Base-by-base conservation (phyloP, 2,888 invertebrate genomes). In the Osedax fenrisi region DNA sequence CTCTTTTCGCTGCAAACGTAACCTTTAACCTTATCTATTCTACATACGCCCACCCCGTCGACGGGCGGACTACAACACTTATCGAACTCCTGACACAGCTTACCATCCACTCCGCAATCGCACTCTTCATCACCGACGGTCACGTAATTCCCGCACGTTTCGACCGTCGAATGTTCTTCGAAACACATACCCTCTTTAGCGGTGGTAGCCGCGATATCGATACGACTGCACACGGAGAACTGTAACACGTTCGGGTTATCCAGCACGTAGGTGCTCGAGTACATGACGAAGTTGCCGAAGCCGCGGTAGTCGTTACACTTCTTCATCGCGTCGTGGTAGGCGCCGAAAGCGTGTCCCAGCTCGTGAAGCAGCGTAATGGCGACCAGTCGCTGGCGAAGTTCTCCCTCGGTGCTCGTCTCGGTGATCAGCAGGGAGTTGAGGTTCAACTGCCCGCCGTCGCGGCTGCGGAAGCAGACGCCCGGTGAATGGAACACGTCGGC, bases 1-100 rank as follows among this genome's bases (percentile, higher is more conserved):
- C 22, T 27, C 27, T n/a, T 68, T 10, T 24, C 26, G n/a, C 68
- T 68, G 68, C 68, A 68, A 22, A 68, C 68, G 68, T 68, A 68
- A 68, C 27, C 68, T 22, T 3, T 25, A 5, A 22, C 5, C 22
- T 5, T 5, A n/a, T 25, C 27, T 68, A 68, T 68, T 26, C 27
- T 25, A 26, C 68, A 68, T 2, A 24, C 27, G 1, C n/a, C 26
- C 10, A 26, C n/a, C 10, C 26, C 26, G 26, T 26, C 27, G 10
- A 2, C 17, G 1, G 26, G 26, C 17, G 27, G 68, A 22, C 10
- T 1, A 27, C 68, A 68, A 21, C 68, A 68, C 27, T 68, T 68
- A 23, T 68, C 68, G 27, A 26, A 68, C 2, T 13, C 27, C 17
- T 17, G n/a, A 26, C 68, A 68, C 1, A 13, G n/a, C 21, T 26